These are phyloP conservation scores for Hetaerina americana DNA, from an alignment of 1,140 invertebrate genomes.

Conservation along the genomic window DNA sequence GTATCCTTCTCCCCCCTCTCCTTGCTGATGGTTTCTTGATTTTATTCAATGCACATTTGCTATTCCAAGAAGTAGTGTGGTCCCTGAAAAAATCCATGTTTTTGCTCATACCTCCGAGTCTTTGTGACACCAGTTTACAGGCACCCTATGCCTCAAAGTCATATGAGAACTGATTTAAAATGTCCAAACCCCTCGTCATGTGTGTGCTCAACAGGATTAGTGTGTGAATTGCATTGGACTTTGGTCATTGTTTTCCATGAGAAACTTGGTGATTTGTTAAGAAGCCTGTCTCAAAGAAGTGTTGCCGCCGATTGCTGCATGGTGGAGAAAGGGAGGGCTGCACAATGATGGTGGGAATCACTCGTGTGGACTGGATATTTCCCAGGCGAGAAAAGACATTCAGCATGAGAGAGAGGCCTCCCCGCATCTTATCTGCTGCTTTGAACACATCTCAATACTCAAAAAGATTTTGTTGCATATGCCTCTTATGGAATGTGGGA, in stretches of 20 bases:
- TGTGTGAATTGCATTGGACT: not conserved
- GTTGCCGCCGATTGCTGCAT: no score
- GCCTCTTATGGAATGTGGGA: not conserved
- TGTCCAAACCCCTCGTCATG: not conserved
- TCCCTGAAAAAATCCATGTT: no score
- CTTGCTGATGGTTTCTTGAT: no score
- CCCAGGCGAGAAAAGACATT: not conserved
- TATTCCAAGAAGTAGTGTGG: no score
- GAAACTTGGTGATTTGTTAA: no score
- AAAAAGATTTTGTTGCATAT: not conserved
- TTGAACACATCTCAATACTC: not conserved
- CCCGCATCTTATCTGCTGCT: not conserved
- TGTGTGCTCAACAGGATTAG: not conserved
- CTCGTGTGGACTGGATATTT: not conserved
- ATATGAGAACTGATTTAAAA: no score
- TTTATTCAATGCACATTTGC: no score
- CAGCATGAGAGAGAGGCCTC: not conserved
- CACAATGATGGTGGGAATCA: no score
- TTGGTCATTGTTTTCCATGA: not conserved
- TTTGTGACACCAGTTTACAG: no score
- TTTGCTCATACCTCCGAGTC: no score
- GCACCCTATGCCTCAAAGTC: no score
- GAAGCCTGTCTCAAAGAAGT: not conserved
- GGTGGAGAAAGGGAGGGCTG: not conserved
- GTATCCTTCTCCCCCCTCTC: no score